These are phyloP conservation scores for Toxotes jaculatrix DNA, from an alignment of 2,113 vertebrate species.

Conservation along the genomic window DNA sequence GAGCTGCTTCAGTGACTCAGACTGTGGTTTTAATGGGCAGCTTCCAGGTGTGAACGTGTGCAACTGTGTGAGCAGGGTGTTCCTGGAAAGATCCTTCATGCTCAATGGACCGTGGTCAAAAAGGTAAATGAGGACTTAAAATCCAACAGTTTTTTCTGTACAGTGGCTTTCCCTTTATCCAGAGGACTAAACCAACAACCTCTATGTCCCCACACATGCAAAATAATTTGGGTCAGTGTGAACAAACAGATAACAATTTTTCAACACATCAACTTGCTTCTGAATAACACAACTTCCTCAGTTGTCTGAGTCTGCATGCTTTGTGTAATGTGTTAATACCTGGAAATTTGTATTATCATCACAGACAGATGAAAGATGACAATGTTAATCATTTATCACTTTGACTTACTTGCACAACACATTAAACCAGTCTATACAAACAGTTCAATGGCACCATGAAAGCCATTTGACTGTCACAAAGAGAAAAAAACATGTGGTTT, in stretches of 20 bases:
- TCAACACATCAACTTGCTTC: background rate
- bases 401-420: background rate
- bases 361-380: background rate
- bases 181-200: background rate
- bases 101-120: background rate
- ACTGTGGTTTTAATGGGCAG: conserved; percentile 24
- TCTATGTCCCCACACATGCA: background rate
- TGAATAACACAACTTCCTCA: background rate
- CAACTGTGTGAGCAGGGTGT: conserved; percentile 22
- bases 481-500: background rate
- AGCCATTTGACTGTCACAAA: background rate
- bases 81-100: conserved; percentile 14
- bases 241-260: background rate
- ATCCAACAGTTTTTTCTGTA: background rate
- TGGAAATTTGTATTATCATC: background rate
- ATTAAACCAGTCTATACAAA: background rate
- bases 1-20: conserved; percentile 42
- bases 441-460: background rate
- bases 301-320: background rate
- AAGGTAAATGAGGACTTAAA: background rate
- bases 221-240: background rate
- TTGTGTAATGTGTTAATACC: background rate
- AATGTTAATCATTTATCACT: rapidly evolving
- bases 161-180: background rate
- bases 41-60: conserved; percentile 36